Evolutionary conservation across 2,797 vertebrate species (phyloP).

Genomic region (Gallinago nigripennis): DNA sequence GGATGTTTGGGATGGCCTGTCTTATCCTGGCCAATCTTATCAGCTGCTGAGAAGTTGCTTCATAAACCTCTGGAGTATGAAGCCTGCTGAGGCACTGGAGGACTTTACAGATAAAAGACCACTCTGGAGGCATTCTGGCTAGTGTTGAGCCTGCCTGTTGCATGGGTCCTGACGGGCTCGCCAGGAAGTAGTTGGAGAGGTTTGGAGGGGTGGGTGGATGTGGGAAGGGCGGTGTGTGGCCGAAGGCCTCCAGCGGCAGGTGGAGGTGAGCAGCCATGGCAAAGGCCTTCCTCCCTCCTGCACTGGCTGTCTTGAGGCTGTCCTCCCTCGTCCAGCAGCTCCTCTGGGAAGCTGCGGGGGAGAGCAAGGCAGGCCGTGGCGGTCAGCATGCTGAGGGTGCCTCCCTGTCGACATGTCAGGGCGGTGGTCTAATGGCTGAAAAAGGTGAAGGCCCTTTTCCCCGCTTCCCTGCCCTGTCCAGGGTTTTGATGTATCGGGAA

Average conservation of each 20-base stretch:
- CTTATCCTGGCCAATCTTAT: neutral
- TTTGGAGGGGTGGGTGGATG: neutral
- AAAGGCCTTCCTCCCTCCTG: neutral
- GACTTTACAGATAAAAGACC: too few species aligned
- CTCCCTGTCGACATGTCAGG: accelerated
- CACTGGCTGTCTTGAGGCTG: neutral
- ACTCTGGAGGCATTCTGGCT: too few species aligned
- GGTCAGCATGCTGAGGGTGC: neutral
- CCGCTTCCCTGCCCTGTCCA: accelerated
- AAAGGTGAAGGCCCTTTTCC: neutral
- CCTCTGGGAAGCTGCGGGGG: neutral
- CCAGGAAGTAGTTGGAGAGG: neutral
- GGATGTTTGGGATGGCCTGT: neutral
- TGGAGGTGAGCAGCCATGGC: neutral
- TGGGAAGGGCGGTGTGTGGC: neutral
- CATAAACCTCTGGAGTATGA: neutral
- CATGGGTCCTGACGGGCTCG: accelerated
- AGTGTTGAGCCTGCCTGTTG: neutral
- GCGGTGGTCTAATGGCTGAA: neutral
- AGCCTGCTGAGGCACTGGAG: neutral
- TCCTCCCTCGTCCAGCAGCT: neutral
- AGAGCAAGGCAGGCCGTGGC: accelerated
- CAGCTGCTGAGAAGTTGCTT: neutral
- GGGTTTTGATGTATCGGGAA: neutral
- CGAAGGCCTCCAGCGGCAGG: neutral